Evolutionary conservation across 2,888 invertebrate species (phyloP).

Genomic region (Thumatha senex): DNA sequence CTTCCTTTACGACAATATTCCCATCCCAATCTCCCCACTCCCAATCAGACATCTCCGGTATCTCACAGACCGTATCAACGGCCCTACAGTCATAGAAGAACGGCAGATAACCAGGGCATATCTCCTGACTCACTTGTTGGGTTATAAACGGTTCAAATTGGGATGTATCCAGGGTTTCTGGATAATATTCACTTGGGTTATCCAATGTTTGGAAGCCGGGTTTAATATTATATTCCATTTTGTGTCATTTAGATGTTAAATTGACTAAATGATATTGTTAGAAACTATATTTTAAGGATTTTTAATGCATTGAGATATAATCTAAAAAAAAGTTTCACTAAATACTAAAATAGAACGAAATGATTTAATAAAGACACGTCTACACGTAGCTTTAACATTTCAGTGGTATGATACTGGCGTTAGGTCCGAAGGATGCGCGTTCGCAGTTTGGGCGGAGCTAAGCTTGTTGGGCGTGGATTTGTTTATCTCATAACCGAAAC

Average conservation of each 20-base stretch:
- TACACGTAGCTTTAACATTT: conserved; percentile 20
- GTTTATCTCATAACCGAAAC: not conserved
- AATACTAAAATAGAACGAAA: too few species aligned
- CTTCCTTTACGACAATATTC: conserved; percentile 57
- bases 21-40: conserved; percentile 53
- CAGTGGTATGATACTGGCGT: conserved; percentile 34
- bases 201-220: conserved; percentile 48
- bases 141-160: conserved; percentile 23
- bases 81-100: conserved; percentile 58
- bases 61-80: conserved; percentile 38
- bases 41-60: conserved; percentile 30
- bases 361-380: conserved; percentile 16
- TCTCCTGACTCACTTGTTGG: conserved; percentile 35
- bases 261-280: too few species aligned
- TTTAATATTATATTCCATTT: conserved; percentile 52
- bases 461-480: conserved; percentile 44
- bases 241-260: not conserved
- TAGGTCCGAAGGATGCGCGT: conserved; percentile 27
- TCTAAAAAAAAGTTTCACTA: too few species aligned
- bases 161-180: conserved; percentile 14
- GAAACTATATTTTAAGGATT: too few species aligned
- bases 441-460: conserved; percentile 49
- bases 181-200: conserved; percentile 31
- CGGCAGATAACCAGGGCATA: conserved; percentile 50
- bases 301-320: too few species aligned